Evolutionary conservation across 2,113 vertebrate genomes (phyloP), one percentile per base, ranked within the genome.

Genomic region (Chiloscyllium plagiosum): DNA sequence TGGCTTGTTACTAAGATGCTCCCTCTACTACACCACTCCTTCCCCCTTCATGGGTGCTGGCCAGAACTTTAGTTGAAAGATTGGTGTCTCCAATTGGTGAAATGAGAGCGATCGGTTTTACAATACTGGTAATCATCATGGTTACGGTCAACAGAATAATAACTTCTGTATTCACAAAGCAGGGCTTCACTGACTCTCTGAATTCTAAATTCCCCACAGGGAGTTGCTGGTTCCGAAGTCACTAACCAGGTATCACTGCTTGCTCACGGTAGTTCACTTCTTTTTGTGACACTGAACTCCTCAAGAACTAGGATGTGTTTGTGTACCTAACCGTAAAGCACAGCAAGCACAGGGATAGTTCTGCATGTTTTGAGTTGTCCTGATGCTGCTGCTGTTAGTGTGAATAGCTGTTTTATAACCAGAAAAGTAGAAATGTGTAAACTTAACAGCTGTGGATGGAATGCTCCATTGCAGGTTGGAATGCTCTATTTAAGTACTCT

Each of bases 121-220:
- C 17, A 37, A 26, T 17, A 33, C 15, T 47, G n/a, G 22, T 83
- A 1, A 22, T 0, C 2, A 22, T 47, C 15, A 17, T 42, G 37
- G 42, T 47, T 47, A 47, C 0, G 42, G 42, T 22, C 4, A 47
- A 83, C 80, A 83, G 19, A 42, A 20, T 68, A 66, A 93, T 33
- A 66, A 17, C 56, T 61, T 93, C 61, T 89, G 26, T 50, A 6
- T 56, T 90, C 26, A 6, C 1, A 52, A 65, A 90, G 87, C 52
- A 33, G 80, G 52, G 33, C 15, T 37, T 37, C 33, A 37, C 37
- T 37, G 65, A 93, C 29, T 37, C 29, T 37, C 15, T 65, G 61
- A 93, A 93, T 95, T 95, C 68, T 68, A 72, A 52, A 95, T 72
- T 95, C 94, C 19, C 94, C 6, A 10, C 94, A 95, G 94, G 68